These are phyloP conservation scores for Ceramica pisi DNA, from an alignment of 2,888 invertebrate species.

Conservation along the genomic window DNA sequence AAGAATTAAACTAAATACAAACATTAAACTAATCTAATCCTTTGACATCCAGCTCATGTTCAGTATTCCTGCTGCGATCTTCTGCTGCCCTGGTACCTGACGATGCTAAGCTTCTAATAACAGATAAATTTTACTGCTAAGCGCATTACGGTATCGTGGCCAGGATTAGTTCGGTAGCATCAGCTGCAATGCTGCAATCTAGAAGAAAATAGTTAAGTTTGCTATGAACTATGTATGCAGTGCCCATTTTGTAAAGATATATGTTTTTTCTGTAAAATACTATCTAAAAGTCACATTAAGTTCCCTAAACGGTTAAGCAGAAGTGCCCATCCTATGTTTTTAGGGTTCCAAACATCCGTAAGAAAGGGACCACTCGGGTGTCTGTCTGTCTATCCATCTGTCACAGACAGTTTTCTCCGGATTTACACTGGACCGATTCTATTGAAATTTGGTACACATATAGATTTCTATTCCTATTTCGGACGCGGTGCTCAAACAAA, in stretches of 20 bases:
- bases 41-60: background rate
- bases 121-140: conserved; percentile 20
- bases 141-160: conserved; percentile 40
- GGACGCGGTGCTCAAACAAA: no score
- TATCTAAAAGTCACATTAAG: background rate
- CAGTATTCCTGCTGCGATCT: conserved; percentile 2
- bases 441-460: no score
- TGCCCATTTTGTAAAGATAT: no score
- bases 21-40: conserved; percentile 1
- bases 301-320: background rate
- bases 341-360: no score
- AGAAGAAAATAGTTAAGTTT: background rate
- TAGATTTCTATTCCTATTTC: no score
- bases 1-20: background rate
- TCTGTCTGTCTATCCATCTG: no score
- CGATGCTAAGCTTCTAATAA: conserved; percentile 1
- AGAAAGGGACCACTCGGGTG: no score
- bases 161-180: conserved; percentile 28
- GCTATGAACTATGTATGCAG: background rate
- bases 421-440: no score
- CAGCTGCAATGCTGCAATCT: conserved; percentile 9
- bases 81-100: conserved; percentile 11
- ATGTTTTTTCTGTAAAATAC: background rate
- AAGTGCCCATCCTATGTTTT: background rate
- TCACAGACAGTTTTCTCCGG: no score